Percentiles rank a stretch among this genome's conserved stretches.
phyloP scores from a whole-genome alignment of 2,888 invertebrate species.

The Agelastica alni region DNA sequence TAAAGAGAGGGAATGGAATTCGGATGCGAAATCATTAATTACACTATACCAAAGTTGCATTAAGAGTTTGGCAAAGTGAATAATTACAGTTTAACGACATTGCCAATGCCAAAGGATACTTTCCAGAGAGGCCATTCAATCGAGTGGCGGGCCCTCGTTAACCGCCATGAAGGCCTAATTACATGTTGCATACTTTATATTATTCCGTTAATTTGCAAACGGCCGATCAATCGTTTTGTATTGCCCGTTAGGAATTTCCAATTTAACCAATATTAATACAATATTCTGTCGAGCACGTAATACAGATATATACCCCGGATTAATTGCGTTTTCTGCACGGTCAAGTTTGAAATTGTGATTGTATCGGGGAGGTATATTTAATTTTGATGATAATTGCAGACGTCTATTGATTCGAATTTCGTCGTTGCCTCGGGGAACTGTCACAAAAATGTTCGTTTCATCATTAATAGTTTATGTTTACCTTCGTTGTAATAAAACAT shows the following conservation, averaged over 20 bases:
- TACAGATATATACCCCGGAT: slow-evolving; percentile 21
- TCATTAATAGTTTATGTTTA: too few relatives aligned
- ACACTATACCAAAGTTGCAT: slow-evolving; percentile 6
- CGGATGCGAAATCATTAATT: too few relatives aligned
- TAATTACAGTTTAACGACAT: slow-evolving; percentile 1
- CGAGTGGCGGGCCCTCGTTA: slow-evolving; percentile 7
- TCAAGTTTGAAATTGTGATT: slow-evolving; percentile 6
- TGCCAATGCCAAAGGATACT: slow-evolving; percentile 11
- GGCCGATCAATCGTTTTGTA: slow-evolving; percentile 28
- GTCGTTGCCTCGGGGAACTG: not conserved
- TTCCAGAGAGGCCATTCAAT: slow-evolving; percentile 10
- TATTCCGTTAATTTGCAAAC: slow-evolving; percentile 34
- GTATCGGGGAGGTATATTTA: slow-evolving; percentile 2
- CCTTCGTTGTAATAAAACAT: too few relatives aligned
- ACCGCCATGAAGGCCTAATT: slow-evolving; percentile 20
- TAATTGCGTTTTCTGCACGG: slow-evolving; percentile 28
- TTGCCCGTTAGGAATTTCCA: slow-evolving; percentile 35
- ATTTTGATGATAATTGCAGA: slow-evolving; percentile 3
- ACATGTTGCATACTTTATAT: slow-evolving; percentile 34
- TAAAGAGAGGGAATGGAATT: too few relatives aligned
- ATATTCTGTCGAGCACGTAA: slow-evolving; percentile 28
- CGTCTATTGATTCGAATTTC: not conserved
- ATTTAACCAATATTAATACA: slow-evolving; percentile 34
- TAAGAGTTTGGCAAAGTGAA: slow-evolving; percentile 14
- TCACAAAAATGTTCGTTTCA: too few relatives aligned